Conservation (phyloP, 2,113 vertebrate genomes). For the Etia nguti region DNA sequence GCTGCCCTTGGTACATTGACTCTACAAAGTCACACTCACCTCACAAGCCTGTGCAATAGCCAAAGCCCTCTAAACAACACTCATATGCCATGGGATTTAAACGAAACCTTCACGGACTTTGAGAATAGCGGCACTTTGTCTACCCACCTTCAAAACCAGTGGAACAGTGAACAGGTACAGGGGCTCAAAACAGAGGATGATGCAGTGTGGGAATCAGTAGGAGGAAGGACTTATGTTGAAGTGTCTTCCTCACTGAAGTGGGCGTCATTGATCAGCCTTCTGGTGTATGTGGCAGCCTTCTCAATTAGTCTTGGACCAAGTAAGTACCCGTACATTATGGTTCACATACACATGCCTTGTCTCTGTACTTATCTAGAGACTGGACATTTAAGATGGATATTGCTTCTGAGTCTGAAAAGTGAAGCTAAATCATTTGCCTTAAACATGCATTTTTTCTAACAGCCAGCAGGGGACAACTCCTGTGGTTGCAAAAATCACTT, state of each 20-base stretch:
- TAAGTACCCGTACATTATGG: constrained; percentile 64
- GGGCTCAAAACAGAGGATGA: constrained; percentile 25
- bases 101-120: not conserved
- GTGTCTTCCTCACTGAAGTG: constrained; percentile 81
- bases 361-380: not conserved
- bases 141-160: not conserved
- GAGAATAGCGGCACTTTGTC: not conserved
- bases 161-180: constrained; percentile 2
- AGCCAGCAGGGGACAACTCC: not conserved
- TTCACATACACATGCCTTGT: not conserved
- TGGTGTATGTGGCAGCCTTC: constrained; percentile 88
- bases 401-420: not conserved
- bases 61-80: constrained; percentile 64
- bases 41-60: constrained; percentile 80
- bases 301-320: constrained; percentile 94
- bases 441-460: not conserved
- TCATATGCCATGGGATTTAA: constrained; percentile 36
- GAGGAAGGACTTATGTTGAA: not conserved
- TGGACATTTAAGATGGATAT: not conserved
- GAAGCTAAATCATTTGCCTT: not conserved
- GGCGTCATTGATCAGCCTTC: constrained; percentile 85
- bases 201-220: constrained; percentile 2
- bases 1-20: constrained; percentile 80
- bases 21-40: constrained; percentile 79
- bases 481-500: not conserved